phyloP scores from a whole-genome alignment of 2,113 vertebrate genomes.

The Ameiurus melas region DNA sequence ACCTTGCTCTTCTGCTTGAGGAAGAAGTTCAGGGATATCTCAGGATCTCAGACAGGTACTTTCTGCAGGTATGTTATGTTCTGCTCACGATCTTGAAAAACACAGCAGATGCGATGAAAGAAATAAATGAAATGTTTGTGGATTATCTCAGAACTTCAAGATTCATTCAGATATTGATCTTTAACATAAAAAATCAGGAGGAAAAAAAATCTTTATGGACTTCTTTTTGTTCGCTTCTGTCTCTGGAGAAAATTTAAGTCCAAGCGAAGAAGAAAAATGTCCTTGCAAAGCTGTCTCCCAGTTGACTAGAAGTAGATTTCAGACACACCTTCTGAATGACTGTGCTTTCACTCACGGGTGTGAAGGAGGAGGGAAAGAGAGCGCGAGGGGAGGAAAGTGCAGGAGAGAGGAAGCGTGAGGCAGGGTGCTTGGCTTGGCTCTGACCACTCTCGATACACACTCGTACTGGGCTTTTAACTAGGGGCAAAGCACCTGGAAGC shows the following conservation, averaged over 20 bases:
- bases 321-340: constrained; percentile 76
- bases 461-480: constrained; percentile 71
- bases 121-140: constrained; percentile 32
- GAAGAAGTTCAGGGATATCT: constrained; percentile 32
- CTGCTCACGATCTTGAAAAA: constrained; percentile 69
- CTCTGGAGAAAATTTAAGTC: constrained; percentile 66
- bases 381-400: constrained; percentile 52
- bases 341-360: constrained; percentile 68
- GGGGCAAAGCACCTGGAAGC: constrained; percentile 69
- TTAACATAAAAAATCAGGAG: constrained; percentile 41
- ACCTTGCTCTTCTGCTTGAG: constrained; percentile 67
- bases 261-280: constrained; percentile 57
- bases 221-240: constrained; percentile 55
- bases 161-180: constrained; percentile 59
- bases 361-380: constrained; percentile 75
- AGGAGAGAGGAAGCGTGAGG: constrained; percentile 47
- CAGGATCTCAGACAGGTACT: constrained; percentile 55
- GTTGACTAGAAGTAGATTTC: constrained; percentile 71
- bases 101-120: constrained; percentile 51
- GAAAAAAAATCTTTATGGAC: constrained; percentile 52
- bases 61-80: constrained; percentile 67
- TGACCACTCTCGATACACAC: constrained; percentile 61
- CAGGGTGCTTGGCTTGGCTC: constrained; percentile 55
- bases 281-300: constrained; percentile 67
- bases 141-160: constrained; percentile 47